These are phyloP conservation scores for Gonioctena quinquepunctata DNA, from an alignment of 1,140 invertebrate genomes.

Conservation along the genomic window DNA sequence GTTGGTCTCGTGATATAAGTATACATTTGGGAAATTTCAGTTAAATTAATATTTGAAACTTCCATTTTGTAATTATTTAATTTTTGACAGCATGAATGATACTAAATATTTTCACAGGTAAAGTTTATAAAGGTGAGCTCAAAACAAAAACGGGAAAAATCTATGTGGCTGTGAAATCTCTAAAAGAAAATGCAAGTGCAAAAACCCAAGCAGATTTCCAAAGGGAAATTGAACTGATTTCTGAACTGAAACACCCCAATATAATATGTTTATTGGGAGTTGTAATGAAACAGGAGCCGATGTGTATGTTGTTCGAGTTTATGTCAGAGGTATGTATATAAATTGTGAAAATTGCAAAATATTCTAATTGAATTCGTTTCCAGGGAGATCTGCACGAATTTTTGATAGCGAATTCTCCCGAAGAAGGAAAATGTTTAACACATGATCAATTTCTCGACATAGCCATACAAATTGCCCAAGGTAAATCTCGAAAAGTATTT, in stretches of 20 bases:
- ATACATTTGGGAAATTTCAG: too few species aligned
- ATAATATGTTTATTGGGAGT: slow-evolving; percentile 95
- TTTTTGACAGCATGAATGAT: too few species aligned
- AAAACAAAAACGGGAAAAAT: slow-evolving; percentile 67
- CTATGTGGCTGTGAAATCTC: slow-evolving; percentile 90
- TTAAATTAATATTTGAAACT: too few species aligned
- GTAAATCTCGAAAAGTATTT: too few species aligned
- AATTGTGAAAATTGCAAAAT: not conserved
- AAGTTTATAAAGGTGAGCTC: slow-evolving; percentile 94
- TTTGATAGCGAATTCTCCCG: slow-evolving; percentile 85
- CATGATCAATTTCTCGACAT: slow-evolving; percentile 83
- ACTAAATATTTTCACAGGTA: slow-evolving; percentile 32
- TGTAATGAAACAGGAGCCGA: slow-evolving; percentile 85
- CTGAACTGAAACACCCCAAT: slow-evolving; percentile 91
- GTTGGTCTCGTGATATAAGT: too few species aligned
- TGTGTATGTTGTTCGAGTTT: slow-evolving; percentile 96
- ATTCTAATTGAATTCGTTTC: slow-evolving; percentile 35
- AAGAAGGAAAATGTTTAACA: slow-evolving; percentile 73
- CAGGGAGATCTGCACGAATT: slow-evolving; percentile 94
- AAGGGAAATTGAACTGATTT: slow-evolving; percentile 89
- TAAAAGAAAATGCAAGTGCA: slow-evolving; percentile 89
- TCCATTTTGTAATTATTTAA: too few species aligned
- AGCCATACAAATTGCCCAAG: slow-evolving; percentile 88
- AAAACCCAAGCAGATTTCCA: slow-evolving; percentile 92
- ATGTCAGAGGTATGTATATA: slow-evolving; percentile 72